phyloP scores from a whole-genome alignment of 2,113 vertebrate genomes.

The Scolopax mira region DNA sequence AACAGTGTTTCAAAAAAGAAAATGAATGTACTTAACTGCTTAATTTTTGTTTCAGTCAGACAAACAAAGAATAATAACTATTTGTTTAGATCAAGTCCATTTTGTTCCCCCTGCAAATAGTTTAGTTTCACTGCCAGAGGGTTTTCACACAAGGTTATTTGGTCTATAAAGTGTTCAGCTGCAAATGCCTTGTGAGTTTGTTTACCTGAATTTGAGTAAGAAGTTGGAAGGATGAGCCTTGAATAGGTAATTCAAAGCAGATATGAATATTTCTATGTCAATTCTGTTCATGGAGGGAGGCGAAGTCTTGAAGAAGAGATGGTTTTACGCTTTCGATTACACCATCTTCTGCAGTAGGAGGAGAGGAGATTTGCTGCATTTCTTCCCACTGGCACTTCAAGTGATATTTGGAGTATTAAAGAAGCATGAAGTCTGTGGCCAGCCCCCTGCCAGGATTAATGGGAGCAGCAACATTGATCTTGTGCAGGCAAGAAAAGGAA shows the following conservation, averaged over 20 bases:
- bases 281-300: not conserved
- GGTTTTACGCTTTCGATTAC: not conserved
- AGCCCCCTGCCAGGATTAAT: not conserved
- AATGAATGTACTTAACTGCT: not conserved
- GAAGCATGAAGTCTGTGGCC: not conserved
- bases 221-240: not conserved
- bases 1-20: not conserved
- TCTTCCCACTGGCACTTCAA: not conserved
- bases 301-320: not conserved
- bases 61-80: not conserved
- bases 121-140: not conserved
- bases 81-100: not conserved
- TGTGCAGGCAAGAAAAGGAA: not conserved
- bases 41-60: not conserved
- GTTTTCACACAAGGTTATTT: not conserved
- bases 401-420: not conserved
- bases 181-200: not conserved
- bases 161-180: not conserved
- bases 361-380: not conserved
- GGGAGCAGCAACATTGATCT: not conserved
- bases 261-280: not conserved
- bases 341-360: not conserved
- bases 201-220: not conserved
- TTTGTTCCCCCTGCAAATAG: not conserved
- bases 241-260: not conserved